Conservation (phyloP, 2,797 vertebrate species). For the Oreonectes daqikongensis region DNA sequence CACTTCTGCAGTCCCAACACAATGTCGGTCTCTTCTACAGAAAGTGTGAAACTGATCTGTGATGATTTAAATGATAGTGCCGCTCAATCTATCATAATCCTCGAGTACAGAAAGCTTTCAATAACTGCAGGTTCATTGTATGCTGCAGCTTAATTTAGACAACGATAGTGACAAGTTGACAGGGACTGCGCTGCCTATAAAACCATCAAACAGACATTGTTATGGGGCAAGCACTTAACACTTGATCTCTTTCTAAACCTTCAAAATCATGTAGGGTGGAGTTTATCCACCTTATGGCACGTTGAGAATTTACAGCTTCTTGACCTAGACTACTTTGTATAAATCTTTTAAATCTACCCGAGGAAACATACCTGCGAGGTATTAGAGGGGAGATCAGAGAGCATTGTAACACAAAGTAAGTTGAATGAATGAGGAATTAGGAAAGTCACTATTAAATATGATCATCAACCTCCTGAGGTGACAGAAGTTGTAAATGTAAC, state of each 20-base stretch:
- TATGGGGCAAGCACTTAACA: background rate
- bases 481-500: background rate
- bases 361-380: background rate
- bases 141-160: background rate
- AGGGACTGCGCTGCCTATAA: background rate
- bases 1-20: conserved; percentile 23
- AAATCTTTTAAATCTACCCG: conserved; percentile 4
- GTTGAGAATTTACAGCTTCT: background rate
- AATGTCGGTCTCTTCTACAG: conserved; percentile 25
- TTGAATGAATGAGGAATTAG: background rate
- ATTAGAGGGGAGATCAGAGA: background rate
- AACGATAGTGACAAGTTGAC: background rate
- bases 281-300: background rate
- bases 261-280: background rate
- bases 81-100: background rate
- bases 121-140: background rate
- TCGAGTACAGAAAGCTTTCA: background rate
- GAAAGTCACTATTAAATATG: background rate
- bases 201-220: background rate
- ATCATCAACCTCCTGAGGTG: background rate
- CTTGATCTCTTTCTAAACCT: background rate
- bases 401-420: background rate
- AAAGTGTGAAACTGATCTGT: conserved; percentile 17
- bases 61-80: background rate
- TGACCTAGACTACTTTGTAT: background rate